Conservation (phyloP, 2,888 invertebrate species). For the Drosophila anomelani region DNA sequence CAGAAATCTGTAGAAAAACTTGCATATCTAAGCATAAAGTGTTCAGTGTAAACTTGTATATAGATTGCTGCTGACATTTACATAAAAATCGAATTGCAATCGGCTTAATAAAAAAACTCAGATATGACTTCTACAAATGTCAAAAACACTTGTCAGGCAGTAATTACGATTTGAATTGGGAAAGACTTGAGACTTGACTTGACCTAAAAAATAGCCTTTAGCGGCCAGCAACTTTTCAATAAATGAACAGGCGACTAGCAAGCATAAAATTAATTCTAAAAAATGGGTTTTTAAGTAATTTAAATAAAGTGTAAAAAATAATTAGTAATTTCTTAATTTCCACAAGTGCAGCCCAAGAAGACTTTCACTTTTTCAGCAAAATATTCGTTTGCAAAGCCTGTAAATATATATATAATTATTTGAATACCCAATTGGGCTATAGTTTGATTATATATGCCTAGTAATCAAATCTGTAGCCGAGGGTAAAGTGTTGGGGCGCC, state of each 20-base stretch:
- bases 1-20: neutral
- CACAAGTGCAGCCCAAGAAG: neutral
- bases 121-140: constrained; percentile 15
- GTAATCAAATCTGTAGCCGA: constrained; percentile 60
- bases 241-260: constrained; percentile 5
- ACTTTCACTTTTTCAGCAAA: constrained; percentile 61
- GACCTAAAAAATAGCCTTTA: constrained; percentile 24
- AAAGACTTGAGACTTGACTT: constrained; percentile 16
- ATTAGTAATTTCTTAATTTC: neutral
- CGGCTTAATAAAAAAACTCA: constrained; percentile 14
- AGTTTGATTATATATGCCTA: constrained; percentile 3
- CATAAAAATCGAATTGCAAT: constrained; percentile 24
- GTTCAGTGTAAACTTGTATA: too few relatives aligned
- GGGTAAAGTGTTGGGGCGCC: constrained; percentile 52
- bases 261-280: neutral
- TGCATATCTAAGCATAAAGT: neutral
- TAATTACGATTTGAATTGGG: constrained; percentile 26
- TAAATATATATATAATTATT: constrained; percentile 29
- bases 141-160: constrained; percentile 37
- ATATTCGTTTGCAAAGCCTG: constrained; percentile 45
- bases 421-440: neutral
- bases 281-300: neutral
- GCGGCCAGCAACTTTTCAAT: constrained; percentile 27
- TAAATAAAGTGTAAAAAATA: neutral
- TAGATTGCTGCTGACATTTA: constrained; percentile 24